phyloP scores from a whole-genome alignment of 2,113 vertebrate species.

The Ranitomeya variabilis region DNA sequence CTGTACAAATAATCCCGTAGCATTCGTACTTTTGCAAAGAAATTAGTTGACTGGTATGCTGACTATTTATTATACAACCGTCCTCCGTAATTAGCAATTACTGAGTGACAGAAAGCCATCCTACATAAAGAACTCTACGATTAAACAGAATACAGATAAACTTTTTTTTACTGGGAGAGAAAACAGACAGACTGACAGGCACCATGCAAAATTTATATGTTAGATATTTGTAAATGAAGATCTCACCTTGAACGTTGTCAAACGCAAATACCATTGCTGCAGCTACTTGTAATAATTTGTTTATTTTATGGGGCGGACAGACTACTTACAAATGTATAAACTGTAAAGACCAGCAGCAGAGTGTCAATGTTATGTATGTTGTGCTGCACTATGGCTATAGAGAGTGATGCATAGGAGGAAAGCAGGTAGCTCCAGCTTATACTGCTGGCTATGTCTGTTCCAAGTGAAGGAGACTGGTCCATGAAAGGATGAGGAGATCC shows the following conservation, averaged over 20 bases:
- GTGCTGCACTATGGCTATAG: too few species aligned
- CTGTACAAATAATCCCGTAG: background rate
- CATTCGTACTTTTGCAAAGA: background rate
- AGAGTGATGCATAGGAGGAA: too few species aligned
- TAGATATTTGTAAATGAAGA: background rate
- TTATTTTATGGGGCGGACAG: too few species aligned
- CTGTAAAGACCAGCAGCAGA: too few species aligned
- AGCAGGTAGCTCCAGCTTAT: too few species aligned
- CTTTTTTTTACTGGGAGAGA: background rate
- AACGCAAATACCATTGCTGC: background rate
- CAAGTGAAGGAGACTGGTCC: too few species aligned
- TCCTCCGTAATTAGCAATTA: conserved; percentile 20
- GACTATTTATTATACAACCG: conserved; percentile 1
- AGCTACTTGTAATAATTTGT: background rate
- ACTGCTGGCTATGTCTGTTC: too few species aligned
- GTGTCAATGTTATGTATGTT: too few species aligned
- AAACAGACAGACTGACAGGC: background rate
- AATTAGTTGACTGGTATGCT: conserved; percentile 2
- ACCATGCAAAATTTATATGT: background rate
- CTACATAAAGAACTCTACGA: background rate
- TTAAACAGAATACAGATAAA: conserved; percentile 3
- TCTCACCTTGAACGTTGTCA: background rate
- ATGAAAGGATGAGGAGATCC: too few species aligned
- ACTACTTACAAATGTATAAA: too few species aligned
- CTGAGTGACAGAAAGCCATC: background rate